These are phyloP conservation scores for Microcaecilia unicolor DNA, from an alignment of 2,797 vertebrate species.

Conservation along the genomic window DNA sequence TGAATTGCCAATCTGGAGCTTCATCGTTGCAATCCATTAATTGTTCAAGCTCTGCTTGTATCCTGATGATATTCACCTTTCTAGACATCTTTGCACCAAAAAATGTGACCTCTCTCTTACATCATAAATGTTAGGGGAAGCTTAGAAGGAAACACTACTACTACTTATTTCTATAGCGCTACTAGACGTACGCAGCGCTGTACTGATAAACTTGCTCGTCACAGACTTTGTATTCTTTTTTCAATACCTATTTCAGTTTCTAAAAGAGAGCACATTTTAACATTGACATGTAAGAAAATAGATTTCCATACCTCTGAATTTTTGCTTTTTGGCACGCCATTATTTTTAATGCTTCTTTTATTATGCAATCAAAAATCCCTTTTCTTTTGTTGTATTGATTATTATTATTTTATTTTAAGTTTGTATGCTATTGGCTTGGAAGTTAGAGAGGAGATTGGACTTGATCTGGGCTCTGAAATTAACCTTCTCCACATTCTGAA, in stretches of 20 bases:
- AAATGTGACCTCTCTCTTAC: no score
- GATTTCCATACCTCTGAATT: slow-evolving; percentile 52
- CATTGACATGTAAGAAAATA: slow-evolving; percentile 30
- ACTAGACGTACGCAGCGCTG: no score
- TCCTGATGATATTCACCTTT: no score
- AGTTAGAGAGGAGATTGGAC: slow-evolving; percentile 27
- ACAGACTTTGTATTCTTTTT: no score
- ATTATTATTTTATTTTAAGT: slow-evolving; percentile 24
- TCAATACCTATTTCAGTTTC: no score
- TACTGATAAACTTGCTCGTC: no score
- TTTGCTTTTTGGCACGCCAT: slow-evolving; percentile 24
- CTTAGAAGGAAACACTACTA: background rate
- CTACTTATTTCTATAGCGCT: no score
- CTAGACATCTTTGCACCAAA: no score
- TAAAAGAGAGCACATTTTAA: no score
- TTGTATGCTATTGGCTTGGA: slow-evolving; percentile 42
- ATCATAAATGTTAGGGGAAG: slow-evolving; percentile 14
- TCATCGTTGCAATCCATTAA: no score
- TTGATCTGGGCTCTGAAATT: slow-evolving; percentile 57
- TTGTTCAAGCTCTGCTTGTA: no score
- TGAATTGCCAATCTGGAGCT: no score
- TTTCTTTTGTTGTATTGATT: slow-evolving; percentile 25
- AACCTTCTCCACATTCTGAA: slow-evolving; percentile 79
- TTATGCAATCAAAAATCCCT: slow-evolving; percentile 7
- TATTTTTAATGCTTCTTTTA: slow-evolving; percentile 17